These are phyloP conservation scores for Tetrao urogallus DNA, from an alignment of 2,113 vertebrate genomes.

Conservation along the genomic window DNA sequence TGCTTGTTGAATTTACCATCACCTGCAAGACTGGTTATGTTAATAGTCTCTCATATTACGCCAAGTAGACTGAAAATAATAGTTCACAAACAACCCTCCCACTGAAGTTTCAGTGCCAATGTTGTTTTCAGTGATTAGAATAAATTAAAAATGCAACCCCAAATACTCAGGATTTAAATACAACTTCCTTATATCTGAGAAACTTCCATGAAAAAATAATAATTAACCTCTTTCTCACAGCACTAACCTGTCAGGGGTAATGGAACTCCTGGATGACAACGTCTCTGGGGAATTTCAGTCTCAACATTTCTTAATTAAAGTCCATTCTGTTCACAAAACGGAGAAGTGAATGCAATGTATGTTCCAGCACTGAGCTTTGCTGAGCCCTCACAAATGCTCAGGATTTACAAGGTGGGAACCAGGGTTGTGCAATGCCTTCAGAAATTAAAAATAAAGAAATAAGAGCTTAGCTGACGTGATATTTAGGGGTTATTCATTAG, in stretches of 20 bases:
- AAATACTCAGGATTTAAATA: neutral
- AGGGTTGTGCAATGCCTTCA: neutral
- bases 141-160: neutral
- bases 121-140: neutral
- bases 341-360: rapidly evolving
- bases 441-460: neutral
- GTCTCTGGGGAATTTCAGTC: neutral
- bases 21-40: constrained; percentile 63
- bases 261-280: neutral
- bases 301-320: neutral
- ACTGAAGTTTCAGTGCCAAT: neutral
- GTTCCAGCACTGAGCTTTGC: neutral
- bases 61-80: constrained; percentile 32
- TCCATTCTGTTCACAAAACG: neutral
- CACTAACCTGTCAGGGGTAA: neutral
- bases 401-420: neutral
- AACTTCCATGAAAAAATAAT: neutral
- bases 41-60: constrained; percentile 23
- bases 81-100: constrained; percentile 4
- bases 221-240: neutral
- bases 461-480: neutral
- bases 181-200: neutral
- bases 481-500: neutral
- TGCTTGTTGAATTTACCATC: constrained; percentile 20
- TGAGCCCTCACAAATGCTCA: neutral